phyloP scores from a whole-genome alignment of 2,888 invertebrate species.

The Pseudeuparius sepicola region DNA sequence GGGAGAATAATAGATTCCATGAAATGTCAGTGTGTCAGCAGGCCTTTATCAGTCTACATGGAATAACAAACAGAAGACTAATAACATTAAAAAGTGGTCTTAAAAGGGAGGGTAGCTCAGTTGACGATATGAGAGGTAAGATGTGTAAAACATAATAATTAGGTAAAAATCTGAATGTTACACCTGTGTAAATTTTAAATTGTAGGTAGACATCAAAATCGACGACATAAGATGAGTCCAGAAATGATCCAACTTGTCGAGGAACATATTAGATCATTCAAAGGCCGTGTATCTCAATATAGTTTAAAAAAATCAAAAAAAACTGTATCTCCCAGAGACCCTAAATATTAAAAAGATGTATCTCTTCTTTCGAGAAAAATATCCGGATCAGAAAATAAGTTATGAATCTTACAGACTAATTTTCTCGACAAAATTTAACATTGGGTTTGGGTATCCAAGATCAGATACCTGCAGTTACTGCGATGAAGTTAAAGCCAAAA shows the following conservation, averaged over 20 bases:
- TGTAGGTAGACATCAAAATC: slow-evolving; percentile 5
- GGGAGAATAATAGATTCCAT: slow-evolving; percentile 1
- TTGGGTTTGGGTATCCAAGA: slow-evolving; percentile 13
- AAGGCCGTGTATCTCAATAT: slow-evolving; percentile 12
- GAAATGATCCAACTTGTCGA: slow-evolving; percentile 12
- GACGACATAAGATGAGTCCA: slow-evolving; percentile 9
- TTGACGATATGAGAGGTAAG: slow-evolving; percentile 1
- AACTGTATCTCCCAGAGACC: slow-evolving; percentile 18
- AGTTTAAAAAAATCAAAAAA: slow-evolving; percentile 15
- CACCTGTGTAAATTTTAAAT: slow-evolving; percentile 1
- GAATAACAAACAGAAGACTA: slow-evolving; percentile 3
- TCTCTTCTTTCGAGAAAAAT: slow-evolving; percentile 14
- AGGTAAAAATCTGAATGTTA: slow-evolving; percentile 2
- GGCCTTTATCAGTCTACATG: slow-evolving; percentile 1
- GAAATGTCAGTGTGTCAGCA: slow-evolving; percentile 2
- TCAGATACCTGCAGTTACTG: slow-evolving; percentile 13
- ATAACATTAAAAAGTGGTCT: slow-evolving; percentile 2
- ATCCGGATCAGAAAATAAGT: slow-evolving; percentile 15
- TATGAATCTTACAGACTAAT: slow-evolving; percentile 14
- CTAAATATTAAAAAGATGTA: slow-evolving; percentile 16
- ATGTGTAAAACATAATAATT: too few species aligned
- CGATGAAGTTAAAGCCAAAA: slow-evolving; percentile 15
- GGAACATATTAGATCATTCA: slow-evolving; percentile 6
- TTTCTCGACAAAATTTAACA: too few species aligned
- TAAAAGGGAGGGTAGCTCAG: slow-evolving; percentile 2